These are phyloP conservation scores for Ceratothoa steindachneri DNA, from an alignment of 2,888 invertebrate genomes.

Conservation along the genomic window DNA sequence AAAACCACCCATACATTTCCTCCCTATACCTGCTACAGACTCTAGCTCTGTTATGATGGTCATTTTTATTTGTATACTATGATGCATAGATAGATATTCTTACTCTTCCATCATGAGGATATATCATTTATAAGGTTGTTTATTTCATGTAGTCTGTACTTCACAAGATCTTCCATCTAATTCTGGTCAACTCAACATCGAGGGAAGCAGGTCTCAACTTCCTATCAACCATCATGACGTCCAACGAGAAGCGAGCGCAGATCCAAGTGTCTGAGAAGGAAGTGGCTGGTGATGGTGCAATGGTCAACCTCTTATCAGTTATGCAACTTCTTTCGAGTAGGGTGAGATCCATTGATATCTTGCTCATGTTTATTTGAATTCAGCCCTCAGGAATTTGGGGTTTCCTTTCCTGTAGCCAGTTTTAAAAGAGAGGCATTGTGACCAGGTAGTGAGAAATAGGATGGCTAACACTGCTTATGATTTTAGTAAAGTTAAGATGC, in stretches of 20 bases:
- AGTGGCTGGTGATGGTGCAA: constrained; percentile 88
- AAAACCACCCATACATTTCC: no score
- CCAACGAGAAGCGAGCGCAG: constrained; percentile 83
- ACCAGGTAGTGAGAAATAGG: no score
- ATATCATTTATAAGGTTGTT: no score
- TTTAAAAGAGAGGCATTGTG: not conserved
- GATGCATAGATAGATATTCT: no score
- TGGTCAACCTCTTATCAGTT: constrained; percentile 87
- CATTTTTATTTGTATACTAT: no score
- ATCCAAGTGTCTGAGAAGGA: constrained; percentile 82
- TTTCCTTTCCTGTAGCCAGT: not conserved
- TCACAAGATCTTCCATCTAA: constrained; percentile 75
- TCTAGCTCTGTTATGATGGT: no score
- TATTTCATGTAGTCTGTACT: constrained; percentile 63
- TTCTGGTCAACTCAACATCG: constrained; percentile 56
- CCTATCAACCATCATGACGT: constrained; percentile 69
- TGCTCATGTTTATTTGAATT: not conserved
- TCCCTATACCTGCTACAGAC: no score
- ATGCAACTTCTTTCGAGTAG: constrained; percentile 84
- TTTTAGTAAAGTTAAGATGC: no score
- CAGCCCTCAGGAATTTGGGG: not conserved
- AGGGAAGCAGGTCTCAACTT: constrained; percentile 75
- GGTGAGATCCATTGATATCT: constrained; percentile 47
- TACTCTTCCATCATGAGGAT: no score
- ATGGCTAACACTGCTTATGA: no score